Evolutionary conservation across 2,888 invertebrate genomes (phyloP).

Genomic region (Caradrina clavipalpis): DNA sequence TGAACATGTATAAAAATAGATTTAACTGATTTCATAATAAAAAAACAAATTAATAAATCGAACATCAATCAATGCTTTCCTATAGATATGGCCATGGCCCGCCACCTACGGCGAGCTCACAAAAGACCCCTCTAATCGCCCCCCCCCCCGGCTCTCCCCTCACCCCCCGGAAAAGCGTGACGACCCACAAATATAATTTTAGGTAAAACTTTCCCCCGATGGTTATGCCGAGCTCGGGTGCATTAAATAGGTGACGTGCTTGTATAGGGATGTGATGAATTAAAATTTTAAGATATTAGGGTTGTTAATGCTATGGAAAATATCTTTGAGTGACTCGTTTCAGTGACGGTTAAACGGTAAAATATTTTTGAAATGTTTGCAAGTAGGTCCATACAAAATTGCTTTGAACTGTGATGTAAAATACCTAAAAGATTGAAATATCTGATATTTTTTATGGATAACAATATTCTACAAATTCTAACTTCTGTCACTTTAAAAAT

Average conservation of each 20-base stretch:
- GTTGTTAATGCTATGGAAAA: slow-evolving; percentile 55
- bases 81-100: slow-evolving; percentile 79
- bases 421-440: not conserved
- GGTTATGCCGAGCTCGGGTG: slow-evolving; percentile 83
- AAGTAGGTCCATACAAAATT: not conserved
- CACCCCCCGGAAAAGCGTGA: slow-evolving; percentile 88
- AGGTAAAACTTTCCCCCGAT: slow-evolving; percentile 88
- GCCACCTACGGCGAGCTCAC: slow-evolving; percentile 83
- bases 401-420: no score
- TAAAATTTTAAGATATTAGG: slow-evolving; percentile 60
- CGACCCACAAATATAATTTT: slow-evolving; percentile 91
- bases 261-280: slow-evolving; percentile 66
- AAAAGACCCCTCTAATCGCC: slow-evolving; percentile 88
- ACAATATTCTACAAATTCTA: no score
- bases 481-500: not conserved
- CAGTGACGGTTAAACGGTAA: not conserved
- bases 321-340: slow-evolving; percentile 43
- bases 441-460: not conserved
- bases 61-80: slow-evolving; percentile 65
- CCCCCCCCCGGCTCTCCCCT: slow-evolving; percentile 73
- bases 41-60: slow-evolving; percentile 58
- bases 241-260: slow-evolving; percentile 77
- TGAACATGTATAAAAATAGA: not conserved
- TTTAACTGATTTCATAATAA: not conserved
- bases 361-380: not conserved